Conservation (phyloP, 2,113 vertebrate species). For the Diadophis punctatus region DNA sequence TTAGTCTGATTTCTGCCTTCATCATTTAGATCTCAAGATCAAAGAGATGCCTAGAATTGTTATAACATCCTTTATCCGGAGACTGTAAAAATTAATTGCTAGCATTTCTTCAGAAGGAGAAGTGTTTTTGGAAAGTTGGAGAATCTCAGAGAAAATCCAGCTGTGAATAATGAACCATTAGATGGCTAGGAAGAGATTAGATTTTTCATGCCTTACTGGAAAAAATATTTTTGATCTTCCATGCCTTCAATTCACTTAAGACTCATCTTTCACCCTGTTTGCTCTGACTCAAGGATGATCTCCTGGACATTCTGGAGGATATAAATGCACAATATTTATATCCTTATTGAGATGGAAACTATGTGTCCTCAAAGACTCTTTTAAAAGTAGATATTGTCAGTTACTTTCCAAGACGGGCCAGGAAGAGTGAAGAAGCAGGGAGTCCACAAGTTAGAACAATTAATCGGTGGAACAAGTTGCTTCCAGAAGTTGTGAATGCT, state of each 20-base stretch:
- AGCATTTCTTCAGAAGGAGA: neutral
- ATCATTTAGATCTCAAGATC: neutral
- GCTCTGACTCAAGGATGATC: neutral
- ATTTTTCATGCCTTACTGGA: neutral
- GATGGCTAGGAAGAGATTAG: neutral
- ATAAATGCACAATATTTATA: neutral
- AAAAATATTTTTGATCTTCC: neutral
- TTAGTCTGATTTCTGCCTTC: neutral
- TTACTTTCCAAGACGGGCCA: neutral
- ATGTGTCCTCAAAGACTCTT: neutral
- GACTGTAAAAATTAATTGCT: neutral
- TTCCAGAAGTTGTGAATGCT: no score
- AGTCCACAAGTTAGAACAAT: neutral
- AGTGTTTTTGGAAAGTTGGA: neutral
- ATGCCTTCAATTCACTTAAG: neutral
- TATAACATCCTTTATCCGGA: neutral
- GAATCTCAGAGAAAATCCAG: neutral
- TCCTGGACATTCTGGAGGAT: neutral
- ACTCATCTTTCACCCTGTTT: neutral
- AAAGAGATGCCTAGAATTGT: neutral
- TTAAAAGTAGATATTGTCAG: neutral
- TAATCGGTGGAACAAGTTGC: no score
- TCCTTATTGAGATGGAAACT: neutral
- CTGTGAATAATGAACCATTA: neutral
- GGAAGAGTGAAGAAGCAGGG: neutral